These are phyloP conservation scores for Pipistrellus nathusii DNA, from an alignment of 2,797 vertebrate genomes.

Conservation along the genomic window DNA sequence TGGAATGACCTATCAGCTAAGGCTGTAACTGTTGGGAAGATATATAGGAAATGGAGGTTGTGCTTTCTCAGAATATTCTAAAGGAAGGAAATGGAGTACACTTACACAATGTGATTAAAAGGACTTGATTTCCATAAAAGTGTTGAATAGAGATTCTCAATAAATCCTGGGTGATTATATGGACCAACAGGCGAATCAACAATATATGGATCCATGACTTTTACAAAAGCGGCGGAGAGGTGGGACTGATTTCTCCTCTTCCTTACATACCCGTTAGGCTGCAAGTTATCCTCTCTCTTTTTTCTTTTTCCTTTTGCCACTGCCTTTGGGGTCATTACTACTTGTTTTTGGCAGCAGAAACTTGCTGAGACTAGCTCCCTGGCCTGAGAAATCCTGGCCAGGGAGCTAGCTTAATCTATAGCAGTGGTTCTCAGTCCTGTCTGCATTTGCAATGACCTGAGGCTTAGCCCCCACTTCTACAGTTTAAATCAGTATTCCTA, in stretches of 20 bases:
- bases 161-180: background rate
- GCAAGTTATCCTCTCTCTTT: background rate
- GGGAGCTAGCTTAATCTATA: background rate
- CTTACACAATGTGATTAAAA: background rate
- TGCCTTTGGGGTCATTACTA: background rate
- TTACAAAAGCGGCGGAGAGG: background rate
- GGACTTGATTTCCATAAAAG: background rate
- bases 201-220: background rate
- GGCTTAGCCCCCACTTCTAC: background rate
- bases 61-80: background rate
- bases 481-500: constrained; percentile 41
- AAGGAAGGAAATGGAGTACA: background rate
- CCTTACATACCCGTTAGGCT: background rate
- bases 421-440: background rate
- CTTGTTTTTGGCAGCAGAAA: background rate
- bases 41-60: background rate
- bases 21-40: background rate
- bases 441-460: background rate
- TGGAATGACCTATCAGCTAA: background rate
- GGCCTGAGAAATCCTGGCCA: background rate
- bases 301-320: background rate
- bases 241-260: background rate
- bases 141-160: background rate
- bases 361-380: background rate
- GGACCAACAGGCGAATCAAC: background rate